Percentiles rank a stretch among this genome's conserved stretches.
phyloP scores from a whole-genome alignment of 2,888 invertebrate species.

The Hybos culiciformis region DNA sequence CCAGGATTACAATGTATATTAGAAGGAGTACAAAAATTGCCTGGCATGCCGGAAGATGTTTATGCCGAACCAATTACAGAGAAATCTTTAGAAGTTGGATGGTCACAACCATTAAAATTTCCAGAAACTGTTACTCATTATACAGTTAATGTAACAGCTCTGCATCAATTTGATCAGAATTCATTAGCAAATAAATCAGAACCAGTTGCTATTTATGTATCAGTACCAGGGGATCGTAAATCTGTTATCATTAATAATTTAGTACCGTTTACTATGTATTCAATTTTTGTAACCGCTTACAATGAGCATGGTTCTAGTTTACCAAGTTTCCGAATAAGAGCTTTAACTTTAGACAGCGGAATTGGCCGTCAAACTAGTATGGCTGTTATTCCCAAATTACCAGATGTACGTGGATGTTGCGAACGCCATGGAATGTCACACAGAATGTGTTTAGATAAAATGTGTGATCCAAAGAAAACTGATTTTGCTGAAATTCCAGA shows the following conservation, averaged over 20 bases:
- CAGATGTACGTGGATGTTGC: conserved; percentile 64
- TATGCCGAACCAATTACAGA: conserved; percentile 60
- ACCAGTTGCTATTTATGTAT: conserved; percentile 35
- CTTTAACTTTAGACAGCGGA: conserved; percentile 44
- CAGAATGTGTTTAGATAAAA: conserved; percentile 57
- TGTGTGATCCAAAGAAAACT: conserved; percentile 60
- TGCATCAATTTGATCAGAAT: conserved; percentile 51
- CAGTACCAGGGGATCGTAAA: conserved; percentile 46
- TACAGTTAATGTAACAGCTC: conserved; percentile 55
- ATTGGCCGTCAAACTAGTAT: conserved; percentile 44
- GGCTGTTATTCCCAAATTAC: conserved; percentile 51
- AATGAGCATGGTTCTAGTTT: conserved; percentile 65
- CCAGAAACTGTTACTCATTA: conserved; percentile 51
- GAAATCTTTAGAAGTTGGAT: conserved; percentile 55
- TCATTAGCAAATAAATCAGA: conserved; percentile 13
- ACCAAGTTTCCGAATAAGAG: conserved; percentile 58
- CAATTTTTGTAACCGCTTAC: conserved; percentile 55
- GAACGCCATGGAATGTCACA: conserved; percentile 56
- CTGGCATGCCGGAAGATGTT: conserved; percentile 58
- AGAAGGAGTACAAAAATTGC: conserved; percentile 55
- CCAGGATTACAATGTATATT: conserved; percentile 71
- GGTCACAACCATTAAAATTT: conserved; percentile 53
- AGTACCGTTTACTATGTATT: conserved; percentile 70
- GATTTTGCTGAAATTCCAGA: conserved; percentile 45
- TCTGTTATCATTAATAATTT: conserved; percentile 47